Evolutionary conservation across 92 coral and sea anemone genomes (phyloP), one percentile per base, ranked within the genome.

Genomic region (Metridium senile): DNA sequence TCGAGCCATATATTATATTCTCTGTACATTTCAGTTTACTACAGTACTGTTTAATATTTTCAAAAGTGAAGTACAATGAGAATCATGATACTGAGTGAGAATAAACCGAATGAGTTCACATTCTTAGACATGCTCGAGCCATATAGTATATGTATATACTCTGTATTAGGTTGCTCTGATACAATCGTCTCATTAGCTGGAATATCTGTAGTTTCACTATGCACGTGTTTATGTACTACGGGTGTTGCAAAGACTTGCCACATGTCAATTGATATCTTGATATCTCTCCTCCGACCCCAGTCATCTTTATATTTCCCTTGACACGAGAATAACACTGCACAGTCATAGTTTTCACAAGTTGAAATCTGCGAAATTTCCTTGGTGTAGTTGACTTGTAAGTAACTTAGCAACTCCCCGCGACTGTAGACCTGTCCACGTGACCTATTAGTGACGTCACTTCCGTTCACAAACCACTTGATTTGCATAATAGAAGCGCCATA

Each of bases 341-440:
- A 79, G 17, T 3, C 3, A 21, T 54, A 49, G n/a, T 27, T 39
- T 11, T 26, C 45, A 45, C 20, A 26, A 29, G 18, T 54, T 28
- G 30, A 26, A 20, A 30, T 53, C 54, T 67, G n/a, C 18, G 45
- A 16, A 26, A 79, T 30, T 20, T 79, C 62, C 28, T 25, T 68
- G 18, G 84, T 79, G 46, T n/a, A 79, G 29, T 79, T 79, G 4
- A 79, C 76, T 62, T 71, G 66, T 28, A 79, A 31, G 7, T 23
- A 0, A 10, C 45, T 58, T 27, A 39, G 26, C 25, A 79, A 68
- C 19, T 68, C 51, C 0, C 84, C 84, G 23, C 84, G 52, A 29
- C 76, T 59, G 69, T 70, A 58, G 13, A 79, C 47, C 17, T 54
- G 34, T 0, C 84, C 84, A 34, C 84, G 68, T 39, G 70, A 79